Percentiles rank a stretch among this genome's conserved stretches.
Evolutionary conservation across 2,888 invertebrate species (phyloP).

Genomic region (Omphaloscelis lunosa): DNA sequence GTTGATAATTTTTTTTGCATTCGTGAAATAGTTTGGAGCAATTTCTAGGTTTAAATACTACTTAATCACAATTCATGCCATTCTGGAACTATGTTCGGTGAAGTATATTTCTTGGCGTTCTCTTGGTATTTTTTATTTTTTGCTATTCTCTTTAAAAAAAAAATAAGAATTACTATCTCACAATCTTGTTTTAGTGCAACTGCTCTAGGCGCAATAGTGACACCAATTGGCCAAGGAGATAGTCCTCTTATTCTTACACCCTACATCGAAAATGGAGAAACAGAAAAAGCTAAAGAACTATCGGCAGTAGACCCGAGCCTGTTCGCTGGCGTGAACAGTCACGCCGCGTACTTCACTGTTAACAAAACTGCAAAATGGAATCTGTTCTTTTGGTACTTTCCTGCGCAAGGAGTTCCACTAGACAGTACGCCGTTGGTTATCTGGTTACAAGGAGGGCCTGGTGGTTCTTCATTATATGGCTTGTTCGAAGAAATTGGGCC

Average conservation of each 20-base stretch:
- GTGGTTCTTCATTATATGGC: slow-evolving; percentile 81
- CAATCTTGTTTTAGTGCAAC: slow-evolving; percentile 25
- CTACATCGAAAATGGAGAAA: slow-evolving; percentile 42
- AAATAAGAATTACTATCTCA: too few relatives aligned
- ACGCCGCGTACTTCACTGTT: slow-evolving; percentile 88
- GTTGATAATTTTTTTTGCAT: slow-evolving; percentile 1
- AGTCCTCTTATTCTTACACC: slow-evolving; percentile 56
- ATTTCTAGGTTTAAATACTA: not conserved
- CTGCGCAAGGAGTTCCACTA: slow-evolving; percentile 80
- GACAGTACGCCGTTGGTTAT: slow-evolving; percentile 79
- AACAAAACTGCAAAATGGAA: slow-evolving; percentile 92
- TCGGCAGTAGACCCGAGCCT: slow-evolving; percentile 53
- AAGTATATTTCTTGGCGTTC: slow-evolving; percentile 11
- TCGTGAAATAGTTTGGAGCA: not conserved
- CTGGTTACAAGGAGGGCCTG: slow-evolving; percentile 87
- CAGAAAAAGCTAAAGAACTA: slow-evolving; percentile 41
- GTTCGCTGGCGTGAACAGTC: slow-evolving; percentile 52
- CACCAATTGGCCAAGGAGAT: not conserved
- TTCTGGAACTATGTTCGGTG: slow-evolving; percentile 28
- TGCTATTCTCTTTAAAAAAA: too few relatives aligned
- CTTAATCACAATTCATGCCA: not conserved
- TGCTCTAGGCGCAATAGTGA: slow-evolving; percentile 70
- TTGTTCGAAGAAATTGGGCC: slow-evolving; percentile 86
- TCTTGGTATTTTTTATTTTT: slow-evolving; percentile 18
- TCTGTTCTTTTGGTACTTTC: slow-evolving; percentile 94